A percentile compares a stretch with the other conserved stretches of the same genome.
These are phyloP conservation scores for Corythaixoides concolor DNA, from an alignment of 2,113 vertebrate genomes.

Conservation along the genomic window DNA sequence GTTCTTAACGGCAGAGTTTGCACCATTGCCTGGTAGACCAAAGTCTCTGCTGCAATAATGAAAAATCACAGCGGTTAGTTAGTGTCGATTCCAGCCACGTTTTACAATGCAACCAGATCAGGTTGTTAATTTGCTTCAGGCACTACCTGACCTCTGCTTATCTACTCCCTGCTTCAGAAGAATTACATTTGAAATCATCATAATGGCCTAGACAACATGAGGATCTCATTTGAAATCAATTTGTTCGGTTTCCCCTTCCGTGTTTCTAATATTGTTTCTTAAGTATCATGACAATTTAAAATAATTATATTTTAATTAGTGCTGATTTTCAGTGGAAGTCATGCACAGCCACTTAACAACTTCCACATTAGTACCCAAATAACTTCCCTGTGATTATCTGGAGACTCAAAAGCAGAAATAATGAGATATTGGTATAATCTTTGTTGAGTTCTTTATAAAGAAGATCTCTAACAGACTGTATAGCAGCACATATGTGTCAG, in stretches of 20 bases:
- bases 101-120: neutral
- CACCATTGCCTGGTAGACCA: neutral
- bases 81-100: neutral
- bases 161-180: neutral
- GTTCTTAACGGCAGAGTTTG: neutral
- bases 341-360: neutral
- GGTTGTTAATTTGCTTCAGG: neutral
- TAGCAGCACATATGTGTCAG: neutral
- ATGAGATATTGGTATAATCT: neutral
- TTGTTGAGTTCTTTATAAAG: neutral
- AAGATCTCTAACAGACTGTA: neutral
- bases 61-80: neutral
- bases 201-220: neutral
- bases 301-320: constrained; percentile 49
- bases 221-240: neutral
- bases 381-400: constrained; percentile 7
- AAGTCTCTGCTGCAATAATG: neutral
- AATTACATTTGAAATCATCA: neutral
- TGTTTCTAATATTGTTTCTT: constrained; percentile 43
- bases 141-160: neutral
- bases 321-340: constrained; percentile 50
- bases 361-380: constrained; percentile 31
- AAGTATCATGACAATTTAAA: constrained; percentile 27
- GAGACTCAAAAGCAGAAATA: neutral
- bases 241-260: neutral